These are phyloP conservation scores for Callionymus lyra DNA, from an alignment of 2,113 vertebrate species.

Conservation along the genomic window DNA sequence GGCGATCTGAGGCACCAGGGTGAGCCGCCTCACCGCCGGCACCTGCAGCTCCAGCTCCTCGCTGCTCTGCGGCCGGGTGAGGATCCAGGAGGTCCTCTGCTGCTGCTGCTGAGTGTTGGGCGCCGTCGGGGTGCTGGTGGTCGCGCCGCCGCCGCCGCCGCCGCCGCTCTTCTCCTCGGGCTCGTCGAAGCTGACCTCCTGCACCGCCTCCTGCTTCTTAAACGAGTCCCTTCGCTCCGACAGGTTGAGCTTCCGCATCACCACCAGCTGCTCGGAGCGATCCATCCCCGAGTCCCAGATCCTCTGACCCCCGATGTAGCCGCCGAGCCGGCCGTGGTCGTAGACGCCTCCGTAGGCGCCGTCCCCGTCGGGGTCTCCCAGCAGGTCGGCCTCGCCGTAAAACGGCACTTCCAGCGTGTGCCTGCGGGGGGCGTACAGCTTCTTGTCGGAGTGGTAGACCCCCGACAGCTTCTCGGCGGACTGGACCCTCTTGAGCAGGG, in stretches of 20 bases:
- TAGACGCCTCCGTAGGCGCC: slow-evolving; percentile 24
- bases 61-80: slow-evolving; percentile 26
- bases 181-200: slow-evolving; percentile 95
- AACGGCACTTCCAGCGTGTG: slow-evolving; percentile 71
- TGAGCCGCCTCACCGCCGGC: slow-evolving; percentile 40
- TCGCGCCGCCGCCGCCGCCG: not conserved
- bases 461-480: slow-evolving; percentile 80
- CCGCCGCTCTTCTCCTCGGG: slow-evolving; percentile 58
- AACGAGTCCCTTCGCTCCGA: slow-evolving; percentile 92
- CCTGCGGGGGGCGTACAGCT: slow-evolving; percentile 58
- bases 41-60: slow-evolving; percentile 44
- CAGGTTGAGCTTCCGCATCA: slow-evolving; percentile 90
- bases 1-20: slow-evolving; percentile 78
- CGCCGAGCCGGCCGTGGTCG: slow-evolving; percentile 58
- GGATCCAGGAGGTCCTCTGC: slow-evolving; percentile 49
- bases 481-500: slow-evolving; percentile 84
- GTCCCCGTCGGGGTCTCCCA: slow-evolving; percentile 35
- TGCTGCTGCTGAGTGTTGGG: slow-evolving; percentile 15
- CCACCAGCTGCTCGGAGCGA: slow-evolving; percentile 77
- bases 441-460: slow-evolving; percentile 69
- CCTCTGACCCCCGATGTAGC: slow-evolving; percentile 54
- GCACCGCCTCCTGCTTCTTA: slow-evolving; percentile 94
- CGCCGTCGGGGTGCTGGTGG: slow-evolving; percentile 3
- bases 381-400: slow-evolving; percentile 52
- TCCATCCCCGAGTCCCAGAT: slow-evolving; percentile 61